phyloP scores from a whole-genome alignment of 1,140 invertebrate genomes.

The Drosophila pallidifrons region DNA sequence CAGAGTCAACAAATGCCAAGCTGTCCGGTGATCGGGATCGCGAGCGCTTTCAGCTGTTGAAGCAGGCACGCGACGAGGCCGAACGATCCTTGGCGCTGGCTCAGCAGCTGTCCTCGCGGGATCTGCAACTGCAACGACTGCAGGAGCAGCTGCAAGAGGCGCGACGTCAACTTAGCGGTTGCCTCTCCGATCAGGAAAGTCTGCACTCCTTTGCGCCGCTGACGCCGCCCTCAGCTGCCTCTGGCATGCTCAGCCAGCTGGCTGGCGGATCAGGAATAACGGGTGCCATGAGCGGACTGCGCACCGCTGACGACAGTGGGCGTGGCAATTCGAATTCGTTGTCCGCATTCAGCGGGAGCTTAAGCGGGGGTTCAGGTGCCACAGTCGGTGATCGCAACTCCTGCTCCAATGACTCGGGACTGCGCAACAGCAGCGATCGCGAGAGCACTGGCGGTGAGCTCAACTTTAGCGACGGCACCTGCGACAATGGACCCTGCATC shows the following conservation, averaged over 20 bases:
- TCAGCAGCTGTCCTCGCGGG: slow-evolving; percentile 93
- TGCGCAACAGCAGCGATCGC: slow-evolving; percentile 91
- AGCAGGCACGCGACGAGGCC: slow-evolving; percentile 95
- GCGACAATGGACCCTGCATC: slow-evolving; percentile 84
- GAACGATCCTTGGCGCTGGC: slow-evolving; percentile 94
- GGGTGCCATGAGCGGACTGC: slow-evolving; percentile 79
- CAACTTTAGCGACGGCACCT: slow-evolving; percentile 83
- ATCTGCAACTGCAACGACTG: slow-evolving; percentile 93
- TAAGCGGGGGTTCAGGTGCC: slow-evolving; percentile 87
- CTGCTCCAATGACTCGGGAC: slow-evolving; percentile 94
- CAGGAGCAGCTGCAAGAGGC: slow-evolving; percentile 93
- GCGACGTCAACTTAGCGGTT: slow-evolving; percentile 89
- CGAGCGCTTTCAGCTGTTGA: slow-evolving; percentile 94
- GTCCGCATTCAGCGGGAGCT: slow-evolving; percentile 84
- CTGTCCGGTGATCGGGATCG: slow-evolving; percentile 94
- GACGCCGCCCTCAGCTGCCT: slow-evolving; percentile 81
- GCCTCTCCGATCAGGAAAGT: slow-evolving; percentile 91
- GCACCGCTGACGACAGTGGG: slow-evolving; percentile 87
- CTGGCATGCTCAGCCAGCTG: slow-evolving; percentile 83
- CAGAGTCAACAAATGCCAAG: slow-evolving; percentile 87
- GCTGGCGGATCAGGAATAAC: slow-evolving; percentile 87
- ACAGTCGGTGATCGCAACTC: slow-evolving; percentile 89
- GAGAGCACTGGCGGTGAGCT: slow-evolving; percentile 89
- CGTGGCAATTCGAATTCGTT: slow-evolving; percentile 85
- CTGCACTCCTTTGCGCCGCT: slow-evolving; percentile 87